Base-by-base conservation (phyloP, 2,888 invertebrate species). In the Drosophila demipolita region DNA sequence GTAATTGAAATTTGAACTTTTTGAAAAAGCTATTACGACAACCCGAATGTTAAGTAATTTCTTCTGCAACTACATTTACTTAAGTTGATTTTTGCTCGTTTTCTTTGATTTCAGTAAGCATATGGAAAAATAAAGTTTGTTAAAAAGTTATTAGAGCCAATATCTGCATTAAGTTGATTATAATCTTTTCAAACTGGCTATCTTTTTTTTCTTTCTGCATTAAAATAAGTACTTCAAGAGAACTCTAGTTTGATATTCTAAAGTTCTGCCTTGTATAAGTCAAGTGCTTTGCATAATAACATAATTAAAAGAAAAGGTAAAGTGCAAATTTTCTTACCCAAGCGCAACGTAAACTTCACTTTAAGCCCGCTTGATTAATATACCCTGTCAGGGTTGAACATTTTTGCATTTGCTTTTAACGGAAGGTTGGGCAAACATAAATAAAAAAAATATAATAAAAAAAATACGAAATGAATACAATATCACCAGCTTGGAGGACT, bases 341-440 rank as follows among this genome's bases (percentile, higher is more conserved):
- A 69, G 81, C 67, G 59, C 73, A 72, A 64, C 76, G 73, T 52
- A 68, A 79, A 82, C 60, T 81, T 85, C 48, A 59, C 74, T 82
- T 89, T 82, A 82, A 53, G 74, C 61, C 60, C 68, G 60, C 83
- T 81, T 86, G 74, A 89, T 86, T 87, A 87, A 89, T 86, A 80
- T 63, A 50, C 59, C 57, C 60, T 48, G 60, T 48, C 63, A 60
- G 75, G 59, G 60, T 57, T 54, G 55, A 64, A 49, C 23, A 62
- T 64, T 73, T 64, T 57, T 66, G 54, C 74, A 53, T 72, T 68
- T 38, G 42, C 67, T 68, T 75, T 78, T 82, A 84, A 87, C 85
- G 86, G 83, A 75, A 85, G 83, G 80, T 77, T 82, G 81, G 55
- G 68, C 72, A 73, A 76, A 71, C 77, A 78, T 85, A 87, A 86